Percentiles rank a stretch among this genome's conserved stretches.
Conservation (phyloP, 2,888 invertebrate species). For the Tanypteryx hageni region DNA sequence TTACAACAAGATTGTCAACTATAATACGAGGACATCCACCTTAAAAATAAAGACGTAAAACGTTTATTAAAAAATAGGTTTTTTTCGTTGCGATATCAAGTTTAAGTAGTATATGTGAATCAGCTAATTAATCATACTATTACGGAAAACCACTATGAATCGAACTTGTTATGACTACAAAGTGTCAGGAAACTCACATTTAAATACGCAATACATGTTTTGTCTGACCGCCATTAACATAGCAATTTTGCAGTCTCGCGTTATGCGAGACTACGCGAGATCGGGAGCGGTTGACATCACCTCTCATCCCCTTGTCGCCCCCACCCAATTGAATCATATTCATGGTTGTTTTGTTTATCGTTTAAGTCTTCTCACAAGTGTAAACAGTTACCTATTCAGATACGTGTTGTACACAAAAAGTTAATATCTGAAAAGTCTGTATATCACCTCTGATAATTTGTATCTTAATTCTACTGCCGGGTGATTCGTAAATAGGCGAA, state of each 20-base stretch:
- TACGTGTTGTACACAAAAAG: not conserved
- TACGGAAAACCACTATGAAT: not conserved
- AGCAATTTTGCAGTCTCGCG: not conserved
- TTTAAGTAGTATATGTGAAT: too few relatives aligned
- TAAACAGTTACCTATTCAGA: not conserved
- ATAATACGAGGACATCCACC: not conserved
- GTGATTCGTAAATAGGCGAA: not conserved
- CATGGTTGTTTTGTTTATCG: constrained; percentile 62
- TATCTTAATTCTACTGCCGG: not conserved
- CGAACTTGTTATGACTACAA: not conserved
- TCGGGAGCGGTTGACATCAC: constrained; percentile 57
- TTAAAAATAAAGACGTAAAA: not conserved
- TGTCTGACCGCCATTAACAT: constrained; percentile 41
- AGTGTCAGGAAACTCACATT: not conserved
- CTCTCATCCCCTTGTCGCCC: constrained; percentile 49
- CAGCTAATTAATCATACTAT: not conserved
- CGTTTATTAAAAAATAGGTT: not conserved
- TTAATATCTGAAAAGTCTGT: not conserved
- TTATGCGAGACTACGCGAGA: not conserved
- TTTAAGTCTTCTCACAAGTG: constrained; percentile 23
- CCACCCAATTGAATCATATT: constrained; percentile 51
- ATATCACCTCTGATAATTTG: not conserved
- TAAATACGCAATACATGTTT: not conserved
- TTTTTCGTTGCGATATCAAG: too few relatives aligned
- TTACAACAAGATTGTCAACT: not conserved